These are phyloP conservation scores for Siderastrea radians DNA, from an alignment of 92 coral and sea anemone species.

Conservation along the genomic window DNA sequence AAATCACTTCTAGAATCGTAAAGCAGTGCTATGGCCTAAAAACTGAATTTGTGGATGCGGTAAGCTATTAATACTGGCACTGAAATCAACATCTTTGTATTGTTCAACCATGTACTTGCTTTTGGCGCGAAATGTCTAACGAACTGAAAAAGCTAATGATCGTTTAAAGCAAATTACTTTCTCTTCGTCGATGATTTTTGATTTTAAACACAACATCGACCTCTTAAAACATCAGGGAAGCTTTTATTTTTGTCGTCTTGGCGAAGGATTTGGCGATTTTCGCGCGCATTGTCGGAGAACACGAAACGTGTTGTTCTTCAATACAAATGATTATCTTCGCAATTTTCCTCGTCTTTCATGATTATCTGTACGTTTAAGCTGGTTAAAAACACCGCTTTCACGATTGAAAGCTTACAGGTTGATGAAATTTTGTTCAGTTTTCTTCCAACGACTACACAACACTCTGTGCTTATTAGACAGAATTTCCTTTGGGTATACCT, in stretches of 20 bases:
- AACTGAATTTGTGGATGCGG: conserved; percentile 91
- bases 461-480: neutral
- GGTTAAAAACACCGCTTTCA: neutral
- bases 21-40: conserved; percentile 90
- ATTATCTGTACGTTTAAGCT: neutral
- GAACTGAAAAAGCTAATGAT: neutral
- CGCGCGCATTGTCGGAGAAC: neutral
- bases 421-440: too few species aligned
- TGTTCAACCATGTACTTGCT: neutral
- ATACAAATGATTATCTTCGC: neutral
- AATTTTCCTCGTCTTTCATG: neutral
- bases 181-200: neutral
- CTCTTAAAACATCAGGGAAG: neutral
- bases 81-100: neutral
- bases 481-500: too few species aligned
- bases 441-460: too few species aligned
- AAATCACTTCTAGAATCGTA: conserved; percentile 90
- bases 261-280: neutral
- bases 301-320: too few species aligned
- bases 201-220: too few species aligned
- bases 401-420: too few species aligned
- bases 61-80: conserved; percentile 47
- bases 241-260: neutral
- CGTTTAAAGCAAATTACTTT: neutral
- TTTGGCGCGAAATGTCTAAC: conserved; percentile 34